Evolutionary conservation across 2,113 vertebrate species (phyloP).

Genomic region (Larimichthys crocea): DNA sequence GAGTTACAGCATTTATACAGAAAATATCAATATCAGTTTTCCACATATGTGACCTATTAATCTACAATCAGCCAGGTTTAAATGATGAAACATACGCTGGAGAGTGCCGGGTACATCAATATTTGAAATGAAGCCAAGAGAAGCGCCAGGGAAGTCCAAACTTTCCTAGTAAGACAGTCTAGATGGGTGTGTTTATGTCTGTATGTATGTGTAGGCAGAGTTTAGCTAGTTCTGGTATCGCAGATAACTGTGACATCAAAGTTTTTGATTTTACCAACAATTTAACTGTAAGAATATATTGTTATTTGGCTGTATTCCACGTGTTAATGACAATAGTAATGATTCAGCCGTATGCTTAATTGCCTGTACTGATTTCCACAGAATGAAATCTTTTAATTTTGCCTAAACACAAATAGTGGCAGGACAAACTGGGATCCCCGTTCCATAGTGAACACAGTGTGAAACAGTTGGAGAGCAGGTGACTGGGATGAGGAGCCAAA

Average conservation of each 20-base stretch:
- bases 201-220: no score
- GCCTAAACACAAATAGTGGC: conserved; percentile 33
- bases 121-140: conserved; percentile 24
- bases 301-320: background rate
- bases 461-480: conserved; percentile 44
- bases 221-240: background rate
- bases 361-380: conserved; percentile 14
- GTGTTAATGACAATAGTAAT: conserved; percentile 1
- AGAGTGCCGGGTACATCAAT: background rate
- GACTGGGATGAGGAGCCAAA: conserved; percentile 24
- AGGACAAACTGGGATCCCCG: conserved; percentile 16
- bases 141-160: conserved; percentile 6
- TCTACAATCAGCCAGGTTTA: conserved; percentile 12
- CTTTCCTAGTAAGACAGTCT: conserved; percentile 4
- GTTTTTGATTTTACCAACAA: conserved; percentile 6
- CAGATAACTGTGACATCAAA: background rate
- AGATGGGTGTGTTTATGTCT: background rate
- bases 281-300: background rate
- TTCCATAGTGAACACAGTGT: conserved; percentile 32
- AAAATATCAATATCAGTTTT: conserved; percentile 22
- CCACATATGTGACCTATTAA: background rate
- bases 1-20: background rate
- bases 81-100: conserved; percentile 12
- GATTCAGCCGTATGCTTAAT: background rate
- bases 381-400: conserved; percentile 29